These are phyloP conservation scores for Enteromius afrohamiltoni DNA, from an alignment of 2,797 vertebrate species.

Conservation along the genomic window DNA sequence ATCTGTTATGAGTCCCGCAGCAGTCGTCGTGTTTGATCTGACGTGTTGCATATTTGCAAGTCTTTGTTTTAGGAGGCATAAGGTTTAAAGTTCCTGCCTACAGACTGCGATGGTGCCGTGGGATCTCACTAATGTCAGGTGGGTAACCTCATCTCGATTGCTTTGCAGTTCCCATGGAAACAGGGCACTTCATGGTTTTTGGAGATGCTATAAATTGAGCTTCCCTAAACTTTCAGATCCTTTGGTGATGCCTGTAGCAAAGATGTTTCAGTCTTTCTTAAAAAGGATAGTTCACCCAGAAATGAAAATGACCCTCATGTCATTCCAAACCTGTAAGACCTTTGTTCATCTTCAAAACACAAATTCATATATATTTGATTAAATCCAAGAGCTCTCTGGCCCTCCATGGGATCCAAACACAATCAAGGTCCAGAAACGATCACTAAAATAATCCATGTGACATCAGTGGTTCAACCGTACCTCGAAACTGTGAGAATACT, in stretches of 20 bases:
- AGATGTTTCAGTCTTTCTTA: not conserved
- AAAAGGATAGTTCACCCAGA: not conserved
- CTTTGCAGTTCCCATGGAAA: constrained; percentile 49
- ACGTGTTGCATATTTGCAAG: not conserved
- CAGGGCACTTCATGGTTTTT: constrained; percentile 26
- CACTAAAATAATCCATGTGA: too few relatives aligned
- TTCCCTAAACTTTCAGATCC: constrained; percentile 17
- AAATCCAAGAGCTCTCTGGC: too few relatives aligned
- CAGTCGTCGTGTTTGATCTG: constrained; percentile 1
- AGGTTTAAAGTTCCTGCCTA: constrained; percentile 32
- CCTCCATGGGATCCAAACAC: too few relatives aligned
- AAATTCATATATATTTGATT: too few relatives aligned
- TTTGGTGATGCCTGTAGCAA: not conserved
- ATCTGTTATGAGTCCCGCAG: not conserved
- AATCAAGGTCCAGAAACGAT: too few relatives aligned
- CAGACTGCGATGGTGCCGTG: constrained; percentile 10
- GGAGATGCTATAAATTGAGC: constrained; percentile 38
- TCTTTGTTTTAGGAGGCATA: constrained; percentile 8
- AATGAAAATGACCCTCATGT: too few relatives aligned
- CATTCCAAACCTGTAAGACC: too few relatives aligned
- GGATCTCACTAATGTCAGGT: constrained; percentile 40
- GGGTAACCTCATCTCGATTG: constrained; percentile 38
- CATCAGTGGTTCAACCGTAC: not conserved
- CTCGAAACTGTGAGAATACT: too few relatives aligned
- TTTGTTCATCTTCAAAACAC: too few relatives aligned